Evolutionary conservation across 1,140 invertebrate genomes (phyloP).

Genomic region (Aphis gossypii): DNA sequence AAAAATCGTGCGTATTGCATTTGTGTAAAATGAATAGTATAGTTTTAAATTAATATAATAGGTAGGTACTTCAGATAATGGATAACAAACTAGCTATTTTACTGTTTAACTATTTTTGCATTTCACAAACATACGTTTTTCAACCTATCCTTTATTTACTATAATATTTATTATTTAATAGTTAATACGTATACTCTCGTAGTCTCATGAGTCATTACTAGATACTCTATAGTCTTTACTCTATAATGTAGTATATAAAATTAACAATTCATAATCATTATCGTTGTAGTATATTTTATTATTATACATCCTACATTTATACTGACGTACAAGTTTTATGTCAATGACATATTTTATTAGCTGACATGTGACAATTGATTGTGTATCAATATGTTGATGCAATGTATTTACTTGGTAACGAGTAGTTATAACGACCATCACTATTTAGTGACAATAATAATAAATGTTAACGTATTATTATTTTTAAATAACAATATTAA

Average conservation of each 20-base stretch:
- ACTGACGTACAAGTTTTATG: not conserved
- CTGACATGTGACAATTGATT: not conserved
- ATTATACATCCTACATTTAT: not conserved
- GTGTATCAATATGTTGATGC: not conserved
- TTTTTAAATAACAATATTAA: constrained; percentile 6
- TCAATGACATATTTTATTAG: constrained; percentile 10
- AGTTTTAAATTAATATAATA: not conserved
- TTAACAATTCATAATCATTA: not conserved
- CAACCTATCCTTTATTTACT: not conserved
- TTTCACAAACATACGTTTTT: not conserved
- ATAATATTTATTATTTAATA: constrained; percentile 10
- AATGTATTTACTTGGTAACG: not conserved
- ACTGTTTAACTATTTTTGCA: not conserved
- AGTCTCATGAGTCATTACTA: not conserved
- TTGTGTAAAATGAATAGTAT: not conserved
- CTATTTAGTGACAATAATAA: constrained; percentile 3
- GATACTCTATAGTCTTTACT: not conserved
- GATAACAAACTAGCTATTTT: not conserved
- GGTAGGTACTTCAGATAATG: not conserved
- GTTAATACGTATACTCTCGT: too few species aligned
- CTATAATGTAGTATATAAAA: not conserved
- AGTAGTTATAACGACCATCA: constrained; percentile 1
- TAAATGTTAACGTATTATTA: not conserved
- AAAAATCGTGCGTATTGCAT: not conserved
- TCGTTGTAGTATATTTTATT: not conserved